Evolutionary conservation across 2,113 vertebrate species (phyloP).

Genomic region (Apodemus speciosus): DNA sequence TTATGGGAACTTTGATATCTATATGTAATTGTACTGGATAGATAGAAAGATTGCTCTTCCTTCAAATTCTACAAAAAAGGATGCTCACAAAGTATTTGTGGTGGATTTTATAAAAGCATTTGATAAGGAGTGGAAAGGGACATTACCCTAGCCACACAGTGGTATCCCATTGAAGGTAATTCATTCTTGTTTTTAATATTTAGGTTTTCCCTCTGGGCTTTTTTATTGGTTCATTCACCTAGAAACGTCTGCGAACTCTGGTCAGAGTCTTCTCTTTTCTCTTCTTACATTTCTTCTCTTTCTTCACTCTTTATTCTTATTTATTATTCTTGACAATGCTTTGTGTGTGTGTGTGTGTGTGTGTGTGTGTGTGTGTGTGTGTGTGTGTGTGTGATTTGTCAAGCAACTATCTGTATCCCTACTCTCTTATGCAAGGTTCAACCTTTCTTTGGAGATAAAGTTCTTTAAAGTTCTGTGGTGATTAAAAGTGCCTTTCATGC

Average conservation of each 20-base stretch:
- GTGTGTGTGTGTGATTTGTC: accelerated
- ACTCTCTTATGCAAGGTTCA: background rate
- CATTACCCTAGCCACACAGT: background rate
- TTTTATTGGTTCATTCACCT: background rate
- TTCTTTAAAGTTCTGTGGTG: background rate
- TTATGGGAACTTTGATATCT: background rate
- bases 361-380: too few species aligned
- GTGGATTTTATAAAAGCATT: background rate
- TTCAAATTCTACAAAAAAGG: background rate
- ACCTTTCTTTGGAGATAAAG: background rate
- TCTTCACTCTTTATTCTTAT: background rate
- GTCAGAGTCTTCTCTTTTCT: background rate
- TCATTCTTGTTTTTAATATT: background rate
- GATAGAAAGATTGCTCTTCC: background rate
- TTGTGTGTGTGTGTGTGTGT: too few species aligned
- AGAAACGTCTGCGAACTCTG: background rate
- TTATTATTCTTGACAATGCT: background rate
- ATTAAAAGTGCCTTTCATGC: background rate
- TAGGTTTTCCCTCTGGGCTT: background rate
- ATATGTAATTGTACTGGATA: background rate
- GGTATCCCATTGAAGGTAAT: background rate
- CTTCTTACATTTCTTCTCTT: background rate
- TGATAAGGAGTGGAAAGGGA: too few species aligned
- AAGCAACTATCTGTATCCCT: background rate
- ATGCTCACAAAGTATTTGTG: background rate